Conservation (phyloP, 2,888 invertebrate species). For the Sinelater perroti region DNA sequence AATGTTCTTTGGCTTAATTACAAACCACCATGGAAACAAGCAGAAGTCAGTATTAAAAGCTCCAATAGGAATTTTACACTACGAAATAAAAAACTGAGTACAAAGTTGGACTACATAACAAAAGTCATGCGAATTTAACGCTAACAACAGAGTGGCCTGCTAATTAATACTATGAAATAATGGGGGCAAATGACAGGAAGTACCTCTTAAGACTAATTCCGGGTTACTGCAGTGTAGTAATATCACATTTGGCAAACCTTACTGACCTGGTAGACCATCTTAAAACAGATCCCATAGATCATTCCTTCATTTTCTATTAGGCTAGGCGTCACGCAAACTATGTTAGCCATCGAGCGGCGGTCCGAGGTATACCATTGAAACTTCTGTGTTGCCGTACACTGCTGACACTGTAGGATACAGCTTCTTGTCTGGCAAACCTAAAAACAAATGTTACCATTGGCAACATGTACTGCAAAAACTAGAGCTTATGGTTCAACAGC, state of each 20-base stretch:
- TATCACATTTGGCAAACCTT: conserved; percentile 62
- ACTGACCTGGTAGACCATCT: conserved; percentile 52
- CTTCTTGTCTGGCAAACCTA: conserved; percentile 90
- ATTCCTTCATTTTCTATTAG: conserved; percentile 28
- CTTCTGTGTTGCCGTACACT: conserved; percentile 99
- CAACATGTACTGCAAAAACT: no score
- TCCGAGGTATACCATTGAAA: conserved; percentile 98
- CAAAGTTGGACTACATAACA: no score
- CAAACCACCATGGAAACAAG: conserved; percentile 4
- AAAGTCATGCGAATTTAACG: neutral
- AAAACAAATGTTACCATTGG: no score
- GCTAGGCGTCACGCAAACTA: conserved; percentile 31
- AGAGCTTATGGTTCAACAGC: no score
- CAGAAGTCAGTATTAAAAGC: no score
- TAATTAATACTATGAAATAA: conserved; percentile 7
- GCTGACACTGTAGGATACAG: conserved; percentile 96
- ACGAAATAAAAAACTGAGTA: no score
- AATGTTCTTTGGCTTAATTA: conserved; percentile 1
- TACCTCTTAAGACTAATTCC: conserved; percentile 25
- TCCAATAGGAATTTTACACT: no score
- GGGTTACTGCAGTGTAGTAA: conserved; percentile 33
- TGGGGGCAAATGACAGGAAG: conserved; percentile 19
- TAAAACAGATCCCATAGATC: conserved; percentile 33
- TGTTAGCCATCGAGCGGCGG: conserved; percentile 94
- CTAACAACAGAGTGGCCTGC: neutral